Conservation (phyloP, 2,888 invertebrate species). For the Himalopsyche anomala region DNA sequence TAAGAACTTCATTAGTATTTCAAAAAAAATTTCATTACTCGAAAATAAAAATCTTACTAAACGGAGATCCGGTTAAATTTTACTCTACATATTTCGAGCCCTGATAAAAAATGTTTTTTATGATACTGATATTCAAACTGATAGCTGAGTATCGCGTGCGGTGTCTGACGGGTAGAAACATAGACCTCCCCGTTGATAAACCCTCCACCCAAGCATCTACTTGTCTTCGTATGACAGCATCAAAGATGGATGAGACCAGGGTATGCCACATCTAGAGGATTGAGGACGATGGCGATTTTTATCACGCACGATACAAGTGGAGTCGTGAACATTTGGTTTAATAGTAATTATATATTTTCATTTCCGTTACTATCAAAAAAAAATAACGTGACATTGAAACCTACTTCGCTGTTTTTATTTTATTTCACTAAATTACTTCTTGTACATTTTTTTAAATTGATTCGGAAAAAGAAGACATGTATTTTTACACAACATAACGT, state of each 20-base stretch:
- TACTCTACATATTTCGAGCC: background rate
- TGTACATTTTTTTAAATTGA: no score
- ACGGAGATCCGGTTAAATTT: background rate
- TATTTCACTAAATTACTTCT: no score
- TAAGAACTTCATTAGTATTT: no score
- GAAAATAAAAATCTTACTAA: no score
- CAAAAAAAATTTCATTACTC: no score
- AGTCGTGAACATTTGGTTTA: background rate
- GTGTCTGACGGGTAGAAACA: background rate
- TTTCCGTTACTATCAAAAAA: no score
- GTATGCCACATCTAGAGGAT: slow-evolving; percentile 26
- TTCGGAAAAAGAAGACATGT: no score
- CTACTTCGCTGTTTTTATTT: no score
- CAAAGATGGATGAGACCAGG: slow-evolving; percentile 24
- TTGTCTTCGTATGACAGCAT: slow-evolving; percentile 16
- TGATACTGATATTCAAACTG: background rate
- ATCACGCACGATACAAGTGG: background rate
- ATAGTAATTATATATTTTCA: no score
- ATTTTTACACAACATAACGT: no score
- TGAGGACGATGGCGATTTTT: slow-evolving; percentile 9
- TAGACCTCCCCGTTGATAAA: slow-evolving; percentile 11
- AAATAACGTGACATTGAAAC: no score
- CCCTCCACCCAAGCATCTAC: slow-evolving; percentile 8
- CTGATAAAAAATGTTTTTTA: background rate
- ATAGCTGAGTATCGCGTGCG: slow-evolving; percentile 18